Evolutionary conservation across 2,113 vertebrate genomes (phyloP), one percentile per base, ranked within the genome.

Genomic region (Syngnathus floridae): DNA sequence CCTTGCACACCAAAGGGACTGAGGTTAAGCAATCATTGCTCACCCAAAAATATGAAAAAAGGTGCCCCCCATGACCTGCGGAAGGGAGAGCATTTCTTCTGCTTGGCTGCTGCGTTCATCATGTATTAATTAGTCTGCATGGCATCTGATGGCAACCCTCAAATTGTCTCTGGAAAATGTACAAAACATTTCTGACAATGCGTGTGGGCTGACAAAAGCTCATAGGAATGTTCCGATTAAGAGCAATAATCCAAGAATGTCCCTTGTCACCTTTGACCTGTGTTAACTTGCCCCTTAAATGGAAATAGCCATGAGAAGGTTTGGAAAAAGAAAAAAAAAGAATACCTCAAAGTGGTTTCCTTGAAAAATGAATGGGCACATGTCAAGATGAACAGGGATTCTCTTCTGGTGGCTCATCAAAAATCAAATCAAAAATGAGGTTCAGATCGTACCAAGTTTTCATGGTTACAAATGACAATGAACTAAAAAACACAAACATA

Each of bases 21-120:
- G 1, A 54, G 59, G 66, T 74, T 59, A 70, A 56, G 55, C 14
- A 37, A 67, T 35, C 16, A n/a, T 40, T 67, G 41, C 58, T 59
- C 46, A 56, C 35, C 35, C 26, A 38, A 59, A 58, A 62, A 64
- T 71, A 68, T 21, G 58, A 26, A 9, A 48, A 63, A 48, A 57
- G 41, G 22, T 3, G 21, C 56, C 12, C 65, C 57, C 37, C 2
- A 48, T 59, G 22, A 58, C 43, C 35, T 46, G 26, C 21, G 46
- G 36, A 0, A 2, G n/a, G 41, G 10, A 48, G 51, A 51, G 11
- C 19, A 36, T n/a, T 36, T 37, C 9, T 45, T 57, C 41, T 63
- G 41, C 41, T 13, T 43, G 8, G 35, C 17, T 49, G 22, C 36
- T 19, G 41, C 13, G 21, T 21, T 17, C 11, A 36, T 35, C 13